These are phyloP conservation scores for Miniopterus natalensis DNA, from an alignment of 2,113 vertebrate genomes.

Conservation along the genomic window DNA sequence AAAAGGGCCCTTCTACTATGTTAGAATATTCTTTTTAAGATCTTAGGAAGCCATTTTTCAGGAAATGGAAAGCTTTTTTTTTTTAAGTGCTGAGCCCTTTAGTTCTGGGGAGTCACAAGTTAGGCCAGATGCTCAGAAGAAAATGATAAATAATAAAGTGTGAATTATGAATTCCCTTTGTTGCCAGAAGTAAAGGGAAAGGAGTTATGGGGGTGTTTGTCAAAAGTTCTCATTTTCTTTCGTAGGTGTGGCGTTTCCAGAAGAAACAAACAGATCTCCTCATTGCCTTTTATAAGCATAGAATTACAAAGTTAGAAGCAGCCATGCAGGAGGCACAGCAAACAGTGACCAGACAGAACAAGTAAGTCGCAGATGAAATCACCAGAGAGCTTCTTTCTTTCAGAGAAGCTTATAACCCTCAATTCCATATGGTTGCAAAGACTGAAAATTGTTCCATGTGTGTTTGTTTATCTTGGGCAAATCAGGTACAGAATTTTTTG, in stretches of 20 bases:
- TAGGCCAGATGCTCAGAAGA: slow-evolving; percentile 39
- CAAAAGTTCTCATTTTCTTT: slow-evolving; percentile 55
- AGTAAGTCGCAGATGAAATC: slow-evolving; percentile 79
- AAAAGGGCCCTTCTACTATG: not conserved
- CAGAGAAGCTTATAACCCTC: not conserved
- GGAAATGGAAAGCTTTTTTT: slow-evolving; percentile 40
- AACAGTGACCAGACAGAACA: slow-evolving; percentile 82
- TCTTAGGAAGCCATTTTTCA: slow-evolving; percentile 31
- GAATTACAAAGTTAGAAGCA: slow-evolving; percentile 88
- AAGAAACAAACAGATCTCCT: slow-evolving; percentile 90
- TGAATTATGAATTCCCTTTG: slow-evolving; percentile 10
- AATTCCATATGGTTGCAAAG: slow-evolving; percentile 46
- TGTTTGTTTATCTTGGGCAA: slow-evolving; percentile 52
- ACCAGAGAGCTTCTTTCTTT: not conserved
- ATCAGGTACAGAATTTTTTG: slow-evolving; percentile 41
- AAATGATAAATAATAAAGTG: slow-evolving; percentile 52
- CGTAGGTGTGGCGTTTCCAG: slow-evolving; percentile 92
- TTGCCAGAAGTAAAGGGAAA: slow-evolving; percentile 30
- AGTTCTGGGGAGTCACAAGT: slow-evolving; percentile 20
- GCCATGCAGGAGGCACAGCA: slow-evolving; percentile 88
- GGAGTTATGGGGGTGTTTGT: not conserved
- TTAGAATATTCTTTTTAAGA: slow-evolving; percentile 46
- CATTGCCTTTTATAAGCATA: slow-evolving; percentile 88
- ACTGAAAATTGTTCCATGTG: not conserved
- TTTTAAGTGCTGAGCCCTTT: not conserved